Evolutionary conservation across 2,888 invertebrate species (phyloP).

Genomic region (Stictocephala bisonia): DNA sequence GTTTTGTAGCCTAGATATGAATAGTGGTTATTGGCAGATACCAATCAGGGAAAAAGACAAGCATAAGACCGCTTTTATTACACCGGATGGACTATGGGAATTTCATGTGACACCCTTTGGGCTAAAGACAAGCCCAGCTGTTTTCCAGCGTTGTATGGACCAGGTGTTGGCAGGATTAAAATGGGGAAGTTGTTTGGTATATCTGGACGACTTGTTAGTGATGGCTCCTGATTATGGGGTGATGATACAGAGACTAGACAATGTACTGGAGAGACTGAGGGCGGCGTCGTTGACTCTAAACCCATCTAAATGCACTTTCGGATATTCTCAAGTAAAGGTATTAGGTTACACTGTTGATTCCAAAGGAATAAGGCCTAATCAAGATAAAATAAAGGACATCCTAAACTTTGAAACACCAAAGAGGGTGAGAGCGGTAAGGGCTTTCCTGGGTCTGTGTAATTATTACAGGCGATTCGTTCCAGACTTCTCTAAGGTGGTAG

Average conservation of each 20-base stretch:
- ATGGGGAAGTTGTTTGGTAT: slow-evolving; percentile 19
- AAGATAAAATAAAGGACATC: slow-evolving; percentile 10
- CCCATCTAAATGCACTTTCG: slow-evolving; percentile 19
- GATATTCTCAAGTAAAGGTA: neutral
- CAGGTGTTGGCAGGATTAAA: slow-evolving; percentile 17
- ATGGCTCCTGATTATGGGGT: neutral
- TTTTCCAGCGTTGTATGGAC: slow-evolving; percentile 21
- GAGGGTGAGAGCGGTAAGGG: no score
- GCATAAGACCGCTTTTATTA: slow-evolving; percentile 33
- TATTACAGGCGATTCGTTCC: no score
- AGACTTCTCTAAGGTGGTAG: no score
- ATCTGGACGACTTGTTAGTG: slow-evolving; percentile 20
- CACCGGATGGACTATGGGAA: slow-evolving; percentile 23
- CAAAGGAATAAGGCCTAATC: neutral
- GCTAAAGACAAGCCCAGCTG: slow-evolving; percentile 1
- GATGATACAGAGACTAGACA: neutral
- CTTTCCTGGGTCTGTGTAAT: no score
- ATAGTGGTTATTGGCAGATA: slow-evolving; percentile 36
- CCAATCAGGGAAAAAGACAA: neutral
- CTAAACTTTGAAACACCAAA: no score
- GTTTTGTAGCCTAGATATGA: slow-evolving; percentile 21
- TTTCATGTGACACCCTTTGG: slow-evolving; percentile 16
- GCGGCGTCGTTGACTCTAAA: slow-evolving; percentile 29
- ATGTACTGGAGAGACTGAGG: neutral
- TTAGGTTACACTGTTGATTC: neutral